phyloP scores from a whole-genome alignment of 2,797 vertebrate species.

The Alcedo quadribrachys region DNA sequence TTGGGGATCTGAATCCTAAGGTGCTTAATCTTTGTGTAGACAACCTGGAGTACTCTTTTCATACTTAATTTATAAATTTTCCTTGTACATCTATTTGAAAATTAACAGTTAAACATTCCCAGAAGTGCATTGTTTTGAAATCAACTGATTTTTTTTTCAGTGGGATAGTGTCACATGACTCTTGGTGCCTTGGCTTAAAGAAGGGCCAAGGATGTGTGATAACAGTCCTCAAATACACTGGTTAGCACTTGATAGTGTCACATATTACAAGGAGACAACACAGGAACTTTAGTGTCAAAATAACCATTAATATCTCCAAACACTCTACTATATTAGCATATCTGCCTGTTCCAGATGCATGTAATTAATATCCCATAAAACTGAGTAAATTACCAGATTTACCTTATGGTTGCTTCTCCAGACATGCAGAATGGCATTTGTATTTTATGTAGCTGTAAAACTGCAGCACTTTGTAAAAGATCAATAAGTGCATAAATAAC shows the following conservation, averaged over 20 bases:
- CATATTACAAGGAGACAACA: neutral
- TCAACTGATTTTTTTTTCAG: neutral
- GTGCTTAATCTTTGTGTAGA: neutral
- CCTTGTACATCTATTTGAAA: neutral
- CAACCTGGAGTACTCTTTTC: neutral
- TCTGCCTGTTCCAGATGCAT: neutral
- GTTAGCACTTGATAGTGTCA: neutral
- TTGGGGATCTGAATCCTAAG: neutral
- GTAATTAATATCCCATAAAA: constrained; percentile 7
- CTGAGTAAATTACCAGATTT: neutral
- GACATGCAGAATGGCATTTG: neutral
- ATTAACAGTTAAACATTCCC: neutral
- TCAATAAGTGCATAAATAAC: neutral
- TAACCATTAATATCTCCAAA: neutral
- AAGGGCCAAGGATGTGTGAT: neutral
- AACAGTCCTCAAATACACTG: neutral
- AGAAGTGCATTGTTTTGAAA: neutral
- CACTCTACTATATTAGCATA: neutral
- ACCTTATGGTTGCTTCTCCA: neutral
- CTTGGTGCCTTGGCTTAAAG: neutral
- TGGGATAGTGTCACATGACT: neutral
- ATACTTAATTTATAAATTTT: neutral
- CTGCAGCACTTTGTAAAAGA: neutral
- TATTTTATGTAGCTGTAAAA: constrained; percentile 4
- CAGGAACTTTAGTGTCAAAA: neutral